Conservation (phyloP, 2,888 invertebrate genomes). For the Melolontha melolontha region DNA sequence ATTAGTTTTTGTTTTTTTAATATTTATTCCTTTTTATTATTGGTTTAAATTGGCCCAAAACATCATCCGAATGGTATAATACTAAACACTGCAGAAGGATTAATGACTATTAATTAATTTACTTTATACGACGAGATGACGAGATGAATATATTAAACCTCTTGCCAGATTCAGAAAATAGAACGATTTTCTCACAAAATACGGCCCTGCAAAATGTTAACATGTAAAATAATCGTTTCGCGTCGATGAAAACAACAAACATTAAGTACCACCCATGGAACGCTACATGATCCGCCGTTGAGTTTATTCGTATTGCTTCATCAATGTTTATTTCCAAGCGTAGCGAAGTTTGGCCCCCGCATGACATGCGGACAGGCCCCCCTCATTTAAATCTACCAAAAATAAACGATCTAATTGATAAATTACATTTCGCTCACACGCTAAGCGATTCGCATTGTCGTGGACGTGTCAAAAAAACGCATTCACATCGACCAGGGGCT, state of each 20-base stretch:
- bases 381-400: not conserved
- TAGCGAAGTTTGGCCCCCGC: not conserved
- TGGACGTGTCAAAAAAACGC: too few relatives aligned
- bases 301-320: not conserved
- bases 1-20: too few relatives aligned
- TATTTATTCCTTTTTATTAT: too few relatives aligned
- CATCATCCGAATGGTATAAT: too few relatives aligned
- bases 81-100: too few relatives aligned
- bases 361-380: constrained; percentile 1
- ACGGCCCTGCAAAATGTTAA: not conserved
- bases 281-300: constrained; percentile 1
- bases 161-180: too few relatives aligned
- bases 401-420: constrained; percentile 21
- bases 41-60: too few relatives aligned
- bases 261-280: constrained; percentile 14
- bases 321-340: not conserved
- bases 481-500: too few relatives aligned
- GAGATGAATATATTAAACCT: too few relatives aligned
- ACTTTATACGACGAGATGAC: too few relatives aligned
- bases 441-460: too few relatives aligned
- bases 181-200: not conserved
- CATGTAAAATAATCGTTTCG: not conserved
- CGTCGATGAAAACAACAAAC: constrained; percentile 2
- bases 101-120: too few relatives aligned
- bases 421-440: not conserved